Base-by-base conservation (phyloP, 1,140 invertebrate species). In the Sycophaga agraensis region DNA sequence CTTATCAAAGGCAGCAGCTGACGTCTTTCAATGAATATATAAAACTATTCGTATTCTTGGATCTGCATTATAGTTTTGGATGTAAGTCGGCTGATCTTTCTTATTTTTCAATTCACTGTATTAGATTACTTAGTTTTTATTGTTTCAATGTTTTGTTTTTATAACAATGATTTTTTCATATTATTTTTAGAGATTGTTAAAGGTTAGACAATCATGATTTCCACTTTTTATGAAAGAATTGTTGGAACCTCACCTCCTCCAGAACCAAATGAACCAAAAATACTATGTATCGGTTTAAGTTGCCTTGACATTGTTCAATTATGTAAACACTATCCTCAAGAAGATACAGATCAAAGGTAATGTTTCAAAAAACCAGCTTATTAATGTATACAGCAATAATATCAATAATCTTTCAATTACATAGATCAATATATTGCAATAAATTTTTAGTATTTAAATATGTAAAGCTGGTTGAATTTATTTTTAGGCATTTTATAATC, bases 271-370 rank as follows among this genome's bases (percentile, higher is more conserved):
- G 50, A 59, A 11, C 60, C 45, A 9, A 79, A 75, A 66, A 72
- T 81, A 31, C 59, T 82, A 4, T 79, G 78, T 45, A 72, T 85
- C 4, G 84, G 84, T 6, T 67, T 81, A 21, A 77, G 75, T 34
- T 82, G 82, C 35, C 56, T 86, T 21, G 84, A 86, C 45, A 78
- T 85, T 59, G 74, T 85, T 16, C 83, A 83, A 62, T 67, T 82
- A 0, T 82, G 83, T 22, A 66, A 78, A 39, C 63, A 69, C 11
- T 84, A 75, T 68, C 83, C 84, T 0, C 43, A 63, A 3, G 84
- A 85, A 55, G 77, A 82, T 64, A 79, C 82, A 2, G 80, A 83
- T 64, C 71, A 77, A 60, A 82, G 79, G 76, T 82, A 24, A 65
- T 16, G 59, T 34, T 51, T 39, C 11, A 16, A 16, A 26, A 48